Percentiles rank a stretch among this genome's conserved stretches.
phyloP scores from a whole-genome alignment of 2,888 invertebrate genomes.

The Heteromyza rotundicornis region DNA sequence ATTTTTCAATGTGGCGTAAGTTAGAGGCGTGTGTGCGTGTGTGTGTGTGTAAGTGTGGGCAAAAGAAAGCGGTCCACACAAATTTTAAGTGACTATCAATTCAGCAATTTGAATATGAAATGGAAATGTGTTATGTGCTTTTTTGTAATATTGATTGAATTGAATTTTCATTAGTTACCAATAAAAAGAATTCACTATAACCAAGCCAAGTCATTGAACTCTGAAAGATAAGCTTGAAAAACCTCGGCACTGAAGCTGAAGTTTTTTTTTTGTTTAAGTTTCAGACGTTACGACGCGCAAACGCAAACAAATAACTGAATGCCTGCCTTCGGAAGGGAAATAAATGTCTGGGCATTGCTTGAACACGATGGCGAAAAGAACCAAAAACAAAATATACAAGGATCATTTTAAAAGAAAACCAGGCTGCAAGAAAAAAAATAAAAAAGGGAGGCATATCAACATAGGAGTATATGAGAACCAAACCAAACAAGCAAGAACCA shows the following conservation, averaged over 20 bases:
- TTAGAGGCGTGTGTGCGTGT: neutral
- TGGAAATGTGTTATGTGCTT: too few species aligned
- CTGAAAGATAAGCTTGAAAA: neutral
- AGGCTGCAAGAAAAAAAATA: slow-evolving; percentile 27
- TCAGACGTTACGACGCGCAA: slow-evolving; percentile 47
- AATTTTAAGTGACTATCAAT: too few species aligned
- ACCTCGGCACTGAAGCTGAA: too few species aligned
- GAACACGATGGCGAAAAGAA: neutral
- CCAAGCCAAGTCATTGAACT: slow-evolving; percentile 43
- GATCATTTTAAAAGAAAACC: neutral
- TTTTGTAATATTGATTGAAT: too few species aligned
- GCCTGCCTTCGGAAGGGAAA: slow-evolving; percentile 1
- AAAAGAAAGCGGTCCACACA: too few species aligned
- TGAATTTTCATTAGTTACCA: too few species aligned
- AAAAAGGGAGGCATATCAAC: slow-evolving; percentile 27
- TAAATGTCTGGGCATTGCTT: neutral
- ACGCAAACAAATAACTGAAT: slow-evolving; percentile 9
- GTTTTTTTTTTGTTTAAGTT: slow-evolving; percentile 48
- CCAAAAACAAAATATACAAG: slow-evolving; percentile 32
- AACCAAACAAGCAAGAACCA: neutral
- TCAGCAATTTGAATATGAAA: too few species aligned
- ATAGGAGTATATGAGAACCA: slow-evolving; percentile 24
- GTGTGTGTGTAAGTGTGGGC: neutral
- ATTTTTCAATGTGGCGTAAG: neutral
- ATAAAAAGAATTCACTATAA: too few species aligned